Evolutionary conservation across 2,797 vertebrate species (phyloP).

Genomic region (Brotula barbata): DNA sequence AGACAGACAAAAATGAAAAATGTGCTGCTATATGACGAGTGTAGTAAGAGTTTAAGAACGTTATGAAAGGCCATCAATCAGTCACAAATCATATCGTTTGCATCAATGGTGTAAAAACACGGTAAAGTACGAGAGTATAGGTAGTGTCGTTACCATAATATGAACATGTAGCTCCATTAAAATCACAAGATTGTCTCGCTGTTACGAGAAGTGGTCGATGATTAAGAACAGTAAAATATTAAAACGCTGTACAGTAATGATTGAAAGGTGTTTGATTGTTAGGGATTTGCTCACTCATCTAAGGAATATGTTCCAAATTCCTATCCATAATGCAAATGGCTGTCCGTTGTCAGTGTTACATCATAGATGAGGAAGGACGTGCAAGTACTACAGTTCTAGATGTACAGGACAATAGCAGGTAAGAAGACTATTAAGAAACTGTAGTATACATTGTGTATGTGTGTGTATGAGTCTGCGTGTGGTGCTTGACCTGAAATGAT

Average conservation of each 20-base stretch:
- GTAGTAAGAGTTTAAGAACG: constrained; percentile 80
- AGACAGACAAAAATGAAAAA: constrained; percentile 65
- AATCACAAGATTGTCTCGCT: constrained; percentile 79
- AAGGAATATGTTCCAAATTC: constrained; percentile 25
- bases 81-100: constrained; percentile 66
- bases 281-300: constrained; percentile 28
- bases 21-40: constrained; percentile 77
- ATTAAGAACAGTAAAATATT: constrained; percentile 55
- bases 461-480: constrained; percentile 15
- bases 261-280: constrained; percentile 21
- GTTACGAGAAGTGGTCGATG: constrained; percentile 73
- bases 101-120: constrained; percentile 72
- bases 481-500: constrained; percentile 35
- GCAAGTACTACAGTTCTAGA: constrained; percentile 40
- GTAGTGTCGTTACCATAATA: constrained; percentile 70
- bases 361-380: constrained; percentile 30
- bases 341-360: constrained; percentile 42
- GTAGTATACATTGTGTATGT: constrained; percentile 21
- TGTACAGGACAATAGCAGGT: constrained; percentile 29
- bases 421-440: constrained; percentile 20
- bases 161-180: constrained; percentile 62
- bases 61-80: constrained; percentile 83
- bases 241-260: constrained; percentile 63
- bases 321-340: constrained; percentile 60
- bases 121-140: constrained; percentile 66